These are phyloP conservation scores for Venusia cambrica DNA, from an alignment of 2,888 invertebrate genomes.

Conservation along the genomic window DNA sequence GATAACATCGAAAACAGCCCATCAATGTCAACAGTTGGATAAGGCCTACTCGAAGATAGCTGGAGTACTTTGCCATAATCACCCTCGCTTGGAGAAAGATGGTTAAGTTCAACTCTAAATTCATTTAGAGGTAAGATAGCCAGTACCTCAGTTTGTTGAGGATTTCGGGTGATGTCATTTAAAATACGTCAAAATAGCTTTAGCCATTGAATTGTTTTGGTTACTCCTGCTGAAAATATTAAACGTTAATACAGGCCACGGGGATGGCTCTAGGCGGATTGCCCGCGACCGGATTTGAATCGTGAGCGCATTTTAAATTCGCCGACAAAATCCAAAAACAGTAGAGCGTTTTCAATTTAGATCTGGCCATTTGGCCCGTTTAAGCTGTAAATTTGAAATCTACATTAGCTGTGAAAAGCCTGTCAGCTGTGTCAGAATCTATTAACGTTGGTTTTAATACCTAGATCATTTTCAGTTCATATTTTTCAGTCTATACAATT, in stretches of 20 bases:
- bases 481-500: too few species aligned
- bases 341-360: conserved; percentile 11
- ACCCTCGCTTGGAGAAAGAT: too few species aligned
- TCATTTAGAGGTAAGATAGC: too few species aligned
- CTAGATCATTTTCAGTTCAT: too few species aligned
- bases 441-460: neutral
- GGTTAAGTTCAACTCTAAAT: too few species aligned
- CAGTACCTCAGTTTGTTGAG: too few species aligned
- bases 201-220: conserved; percentile 15
- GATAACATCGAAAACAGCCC: too few species aligned
- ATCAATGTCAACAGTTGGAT: too few species aligned
- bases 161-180: too few species aligned
- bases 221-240: conserved; percentile 25
- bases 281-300: conserved; percentile 19
- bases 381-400: conserved; percentile 2
- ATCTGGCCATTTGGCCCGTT: conserved; percentile 7
- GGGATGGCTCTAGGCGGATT: conserved; percentile 25
- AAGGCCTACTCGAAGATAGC: too few species aligned
- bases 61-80: too few species aligned
- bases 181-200: too few species aligned
- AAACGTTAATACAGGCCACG: conserved; percentile 22
- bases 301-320: conserved; percentile 17
- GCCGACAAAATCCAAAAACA: conserved; percentile 9
- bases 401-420: conserved; percentile 4
- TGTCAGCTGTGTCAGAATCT: neutral